phyloP scores from a whole-genome alignment of 2,113 vertebrate genomes.

The Psophia crepitans region DNA sequence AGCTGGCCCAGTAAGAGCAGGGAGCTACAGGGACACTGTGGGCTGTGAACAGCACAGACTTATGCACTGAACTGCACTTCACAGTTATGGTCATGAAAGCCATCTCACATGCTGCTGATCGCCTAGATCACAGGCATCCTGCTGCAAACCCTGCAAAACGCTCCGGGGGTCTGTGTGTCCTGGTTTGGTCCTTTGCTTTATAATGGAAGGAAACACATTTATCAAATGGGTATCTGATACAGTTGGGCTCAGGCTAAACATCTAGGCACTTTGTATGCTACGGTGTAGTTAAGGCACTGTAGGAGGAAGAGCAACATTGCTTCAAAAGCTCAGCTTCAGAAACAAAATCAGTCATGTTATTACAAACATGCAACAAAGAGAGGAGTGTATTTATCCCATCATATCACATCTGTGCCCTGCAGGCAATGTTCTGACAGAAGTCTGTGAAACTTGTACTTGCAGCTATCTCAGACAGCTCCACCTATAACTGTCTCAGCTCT shows the following conservation, averaged over 20 bases:
- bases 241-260: background rate
- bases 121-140: background rate
- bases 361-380: background rate
- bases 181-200: background rate
- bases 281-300: background rate
- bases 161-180: background rate
- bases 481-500: background rate
- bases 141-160: background rate
- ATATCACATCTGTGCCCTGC: slow-evolving; percentile 33
- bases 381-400: background rate
- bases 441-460: slow-evolving; percentile 34
- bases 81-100: fast-evolving
- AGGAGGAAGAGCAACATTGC: background rate
- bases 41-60: background rate
- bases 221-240: background rate
- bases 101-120: fast-evolving
- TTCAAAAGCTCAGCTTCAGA: background rate
- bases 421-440: slow-evolving; percentile 30
- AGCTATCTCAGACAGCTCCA: slow-evolving; percentile 52
- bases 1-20: background rate
- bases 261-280: fast-evolving
- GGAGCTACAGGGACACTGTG: fast-evolving
- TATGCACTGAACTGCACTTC: fast-evolving
- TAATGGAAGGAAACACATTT: background rate
- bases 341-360: background rate